Evolutionary conservation across 2,888 invertebrate species (phyloP).

Genomic region (Podotricha telesiphe): DNA sequence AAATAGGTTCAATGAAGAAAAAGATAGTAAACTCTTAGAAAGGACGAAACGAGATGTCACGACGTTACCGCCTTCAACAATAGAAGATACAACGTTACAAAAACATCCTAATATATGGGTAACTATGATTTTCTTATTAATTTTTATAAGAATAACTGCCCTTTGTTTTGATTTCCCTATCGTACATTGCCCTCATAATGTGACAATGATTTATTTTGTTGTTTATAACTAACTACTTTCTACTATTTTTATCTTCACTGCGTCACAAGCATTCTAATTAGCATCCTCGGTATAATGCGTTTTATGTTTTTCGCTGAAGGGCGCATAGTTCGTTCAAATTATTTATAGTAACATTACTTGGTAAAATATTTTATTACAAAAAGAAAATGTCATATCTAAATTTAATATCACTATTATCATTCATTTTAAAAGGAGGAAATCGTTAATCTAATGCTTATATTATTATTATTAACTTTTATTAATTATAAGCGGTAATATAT

Average conservation of each 20-base stretch:
- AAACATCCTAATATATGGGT: slow-evolving; percentile 80
- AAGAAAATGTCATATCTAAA: slow-evolving; percentile 1
- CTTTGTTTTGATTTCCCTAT: slow-evolving; percentile 56
- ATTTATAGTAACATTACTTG: slow-evolving; percentile 43
- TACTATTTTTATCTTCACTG: slow-evolving; percentile 45
- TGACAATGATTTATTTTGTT: slow-evolving; percentile 51
- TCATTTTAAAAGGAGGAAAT: neutral
- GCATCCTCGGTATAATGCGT: slow-evolving; percentile 23
- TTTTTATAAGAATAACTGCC: slow-evolving; percentile 55
- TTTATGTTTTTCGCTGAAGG: slow-evolving; percentile 38
- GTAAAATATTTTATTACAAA: slow-evolving; percentile 20
- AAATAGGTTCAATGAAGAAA: slow-evolving; percentile 57
- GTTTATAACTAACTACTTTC: slow-evolving; percentile 38
- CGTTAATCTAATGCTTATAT: neutral
- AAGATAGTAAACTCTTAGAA: slow-evolving; percentile 49
- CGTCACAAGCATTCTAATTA: slow-evolving; percentile 35
- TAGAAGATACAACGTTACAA: slow-evolving; percentile 45
- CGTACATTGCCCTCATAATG: slow-evolving; percentile 46
- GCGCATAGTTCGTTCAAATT: slow-evolving; percentile 34
- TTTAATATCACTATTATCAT: neutral
- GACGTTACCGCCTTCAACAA: slow-evolving; percentile 56
- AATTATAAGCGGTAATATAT: neutral
- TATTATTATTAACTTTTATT: neutral
- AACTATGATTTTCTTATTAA: slow-evolving; percentile 49
- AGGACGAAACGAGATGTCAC: slow-evolving; percentile 73